phyloP scores from a whole-genome alignment of 2,888 invertebrate genomes.

The Nephrocerus scutellatus region DNA sequence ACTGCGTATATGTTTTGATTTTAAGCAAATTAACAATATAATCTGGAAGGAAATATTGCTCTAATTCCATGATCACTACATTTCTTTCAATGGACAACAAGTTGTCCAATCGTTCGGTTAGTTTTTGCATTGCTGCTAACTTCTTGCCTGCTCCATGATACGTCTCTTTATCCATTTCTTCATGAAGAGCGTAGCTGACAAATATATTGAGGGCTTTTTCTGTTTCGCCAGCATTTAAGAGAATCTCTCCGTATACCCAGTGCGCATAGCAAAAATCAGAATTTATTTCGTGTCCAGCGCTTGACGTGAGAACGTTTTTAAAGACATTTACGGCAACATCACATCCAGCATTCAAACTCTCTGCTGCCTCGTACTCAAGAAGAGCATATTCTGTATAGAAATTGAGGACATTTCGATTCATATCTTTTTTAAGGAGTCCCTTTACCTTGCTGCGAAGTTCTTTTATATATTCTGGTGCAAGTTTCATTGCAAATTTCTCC shows the following conservation, averaged over 20 bases:
- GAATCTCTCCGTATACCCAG: conserved; percentile 34
- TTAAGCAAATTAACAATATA: conserved; percentile 32
- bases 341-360: conserved; percentile 28
- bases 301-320: conserved; percentile 45
- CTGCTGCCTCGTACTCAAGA: conserved; percentile 51
- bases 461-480: conserved; percentile 28
- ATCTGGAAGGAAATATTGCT: conserved; percentile 38
- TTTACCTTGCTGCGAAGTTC: conserved; percentile 50
- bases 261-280: conserved; percentile 33
- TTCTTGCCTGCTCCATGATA: conserved; percentile 23
- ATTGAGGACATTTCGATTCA: conserved; percentile 52
- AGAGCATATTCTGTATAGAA: conserved; percentile 59
- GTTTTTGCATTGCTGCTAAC: conserved; percentile 25
- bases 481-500: conserved; percentile 47
- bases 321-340: conserved; percentile 40
- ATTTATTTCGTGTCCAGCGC: conserved; percentile 19
- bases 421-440: conserved; percentile 50
- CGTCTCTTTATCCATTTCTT: conserved; percentile 9
- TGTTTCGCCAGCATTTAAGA: conserved; percentile 24
- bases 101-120: conserved; percentile 24
- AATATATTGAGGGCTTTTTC: conserved; percentile 32
- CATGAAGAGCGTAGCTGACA: conserved; percentile 23
- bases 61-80: conserved; percentile 31
- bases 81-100: conserved; percentile 29
- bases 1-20: conserved; percentile 30